Evolutionary conservation across 2,888 invertebrate species (phyloP), one percentile per base, ranked within the genome.

Genomic region (Phalera bucephala): DNA sequence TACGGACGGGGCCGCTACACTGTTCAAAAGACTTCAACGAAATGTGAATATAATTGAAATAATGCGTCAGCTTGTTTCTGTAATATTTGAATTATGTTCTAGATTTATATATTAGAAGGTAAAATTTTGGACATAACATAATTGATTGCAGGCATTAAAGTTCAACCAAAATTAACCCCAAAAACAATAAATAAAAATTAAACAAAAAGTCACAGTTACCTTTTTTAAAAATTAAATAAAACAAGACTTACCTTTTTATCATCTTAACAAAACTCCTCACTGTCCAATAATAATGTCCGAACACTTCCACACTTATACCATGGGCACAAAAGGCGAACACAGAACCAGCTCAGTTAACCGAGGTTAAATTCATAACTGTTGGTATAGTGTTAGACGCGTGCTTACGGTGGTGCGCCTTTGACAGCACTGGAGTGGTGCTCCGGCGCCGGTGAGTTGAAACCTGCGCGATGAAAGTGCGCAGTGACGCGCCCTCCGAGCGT

Each of bases 231-330:
- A n/a, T n/a, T n/a, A n/a, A n/a, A n/a, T n/a, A n/a, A n/a, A n/a
- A n/a, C n/a, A n/a, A n/a, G n/a, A 45, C 48, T 65, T 71, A 82
- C 82, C 79, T 80, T 52, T 69, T 62, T 66, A 81, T 69, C 72
- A 80, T 80, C 41, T 50, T 74, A 39, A 48, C 47, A 37, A n/a
- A 37, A 36, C 64, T 52, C 65, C 68, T 67, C 76, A 69, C 67
- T 63, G 56, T 68, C 61, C 72, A 72, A 64, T 55, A 59, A 37
- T 51, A 48, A 52, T 63, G 60, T 66, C 50, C 51, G 61, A 57
- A 62, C 74, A 78, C 78, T 68, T 68, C 57, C 56, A 58, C 80
- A 80, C 80, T 57, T 68, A 64, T 72, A 72, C 56, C 72, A 78
- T 76, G 61, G 65, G 65, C 74, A 79, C 80, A 67, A 69, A 52